Conservation (phyloP, 2,113 vertebrate genomes). For the Gopherus evgoodei region DNA sequence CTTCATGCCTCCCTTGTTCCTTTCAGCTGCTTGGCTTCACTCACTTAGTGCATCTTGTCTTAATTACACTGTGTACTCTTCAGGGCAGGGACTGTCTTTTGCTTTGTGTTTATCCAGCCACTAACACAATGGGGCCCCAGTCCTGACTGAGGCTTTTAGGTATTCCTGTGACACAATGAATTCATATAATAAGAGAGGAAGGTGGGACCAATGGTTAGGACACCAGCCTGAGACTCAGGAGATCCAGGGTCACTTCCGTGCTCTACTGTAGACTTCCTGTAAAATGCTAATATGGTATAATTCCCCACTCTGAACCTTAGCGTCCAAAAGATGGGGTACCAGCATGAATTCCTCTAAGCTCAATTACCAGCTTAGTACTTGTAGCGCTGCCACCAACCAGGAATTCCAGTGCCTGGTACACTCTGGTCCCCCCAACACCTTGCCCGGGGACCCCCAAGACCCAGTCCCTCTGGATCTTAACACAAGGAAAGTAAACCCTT, state of each 20-base stretch:
- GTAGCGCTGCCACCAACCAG: too few species aligned
- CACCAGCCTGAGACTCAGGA: neutral
- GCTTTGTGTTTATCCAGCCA: neutral
- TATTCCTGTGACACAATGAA: neutral
- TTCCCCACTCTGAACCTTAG: too few species aligned
- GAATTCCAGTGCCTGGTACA: too few species aligned
- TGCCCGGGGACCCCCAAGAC: too few species aligned
- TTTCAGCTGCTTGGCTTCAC: constrained; percentile 12
- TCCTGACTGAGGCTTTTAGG: neutral
- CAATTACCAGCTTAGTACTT: too few species aligned
- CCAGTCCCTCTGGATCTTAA: too few species aligned
- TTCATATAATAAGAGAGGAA: neutral
- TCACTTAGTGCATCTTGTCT: neutral
- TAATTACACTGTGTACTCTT: neutral
- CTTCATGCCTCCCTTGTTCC: neutral
- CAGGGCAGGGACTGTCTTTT: neutral
- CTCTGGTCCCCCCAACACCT: too few species aligned
- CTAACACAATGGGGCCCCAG: neutral
- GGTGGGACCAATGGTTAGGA: neutral
- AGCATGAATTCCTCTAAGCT: too few species aligned
- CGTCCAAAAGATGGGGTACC: too few species aligned
- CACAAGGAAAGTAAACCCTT: too few species aligned
- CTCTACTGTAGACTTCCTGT: neutral
- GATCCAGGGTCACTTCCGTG: neutral
- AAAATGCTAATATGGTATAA: neutral